phyloP scores from a whole-genome alignment of 1,140 invertebrate genomes.

The Neodiprion fabricii region DNA sequence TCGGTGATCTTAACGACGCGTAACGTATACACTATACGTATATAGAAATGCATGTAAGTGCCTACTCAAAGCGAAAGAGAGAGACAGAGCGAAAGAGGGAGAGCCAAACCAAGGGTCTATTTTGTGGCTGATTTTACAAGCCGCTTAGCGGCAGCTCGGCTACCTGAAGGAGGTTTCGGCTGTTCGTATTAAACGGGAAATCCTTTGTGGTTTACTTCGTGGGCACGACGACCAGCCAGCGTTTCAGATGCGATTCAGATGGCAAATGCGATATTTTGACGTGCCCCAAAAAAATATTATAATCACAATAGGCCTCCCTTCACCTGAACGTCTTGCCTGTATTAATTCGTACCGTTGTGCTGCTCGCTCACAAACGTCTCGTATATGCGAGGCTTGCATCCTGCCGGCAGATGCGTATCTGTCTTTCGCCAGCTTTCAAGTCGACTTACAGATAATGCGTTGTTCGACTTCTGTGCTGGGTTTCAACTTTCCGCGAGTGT shows the following conservation, averaged over 20 bases:
- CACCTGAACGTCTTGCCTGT: background rate
- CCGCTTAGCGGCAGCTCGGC: slow-evolving; percentile 32
- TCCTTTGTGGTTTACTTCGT: slow-evolving; percentile 51
- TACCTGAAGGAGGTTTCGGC: slow-evolving; percentile 41
- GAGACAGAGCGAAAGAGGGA: background rate
- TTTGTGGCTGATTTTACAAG: slow-evolving; percentile 35
- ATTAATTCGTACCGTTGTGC: background rate
- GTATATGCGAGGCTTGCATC: too few species aligned
- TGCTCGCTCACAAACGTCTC: background rate
- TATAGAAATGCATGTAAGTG: background rate
- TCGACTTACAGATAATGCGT: background rate
- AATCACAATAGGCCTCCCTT: slow-evolving; percentile 43
- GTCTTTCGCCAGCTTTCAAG: background rate
- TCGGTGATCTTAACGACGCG: too few species aligned
- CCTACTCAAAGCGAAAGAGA: background rate
- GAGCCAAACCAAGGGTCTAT: slow-evolving; percentile 26
- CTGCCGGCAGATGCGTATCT: background rate
- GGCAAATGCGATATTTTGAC: slow-evolving; percentile 53
- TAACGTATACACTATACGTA: too few species aligned
- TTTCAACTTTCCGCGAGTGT: too few species aligned
- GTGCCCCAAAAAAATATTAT: slow-evolving; percentile 60
- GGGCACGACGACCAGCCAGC: slow-evolving; percentile 41
- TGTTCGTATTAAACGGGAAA: slow-evolving; percentile 45
- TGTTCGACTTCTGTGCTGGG: too few species aligned
- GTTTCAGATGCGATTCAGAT: slow-evolving; percentile 51